A percentile compares a stretch with the other conserved stretches of the same genome.
Conservation (phyloP, 2,888 invertebrate genomes). For the Platycnemis pennipes region DNA sequence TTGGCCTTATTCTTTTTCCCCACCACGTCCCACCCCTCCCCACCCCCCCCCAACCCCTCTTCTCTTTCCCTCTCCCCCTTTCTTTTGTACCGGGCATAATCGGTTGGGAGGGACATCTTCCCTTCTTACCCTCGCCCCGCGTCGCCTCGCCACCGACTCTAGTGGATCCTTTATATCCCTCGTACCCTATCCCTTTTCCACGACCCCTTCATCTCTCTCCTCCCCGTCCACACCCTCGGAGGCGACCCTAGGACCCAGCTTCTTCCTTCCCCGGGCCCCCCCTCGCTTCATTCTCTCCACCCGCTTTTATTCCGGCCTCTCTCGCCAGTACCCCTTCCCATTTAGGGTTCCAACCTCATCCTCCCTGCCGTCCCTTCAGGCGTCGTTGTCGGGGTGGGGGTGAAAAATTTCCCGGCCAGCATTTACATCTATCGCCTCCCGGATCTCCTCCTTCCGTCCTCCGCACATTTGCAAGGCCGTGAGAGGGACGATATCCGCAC, state of each 20-base stretch:
- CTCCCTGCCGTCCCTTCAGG: too few relatives aligned
- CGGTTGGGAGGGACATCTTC: conserved; percentile 50
- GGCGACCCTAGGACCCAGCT: not conserved
- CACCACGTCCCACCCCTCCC: not conserved
- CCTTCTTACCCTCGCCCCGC: not conserved
- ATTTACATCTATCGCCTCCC: not conserved
- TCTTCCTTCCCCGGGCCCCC: not conserved
- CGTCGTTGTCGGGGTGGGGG: too few relatives aligned
- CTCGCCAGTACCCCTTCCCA: not conserved
- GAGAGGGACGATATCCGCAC: not conserved
- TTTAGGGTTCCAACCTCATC: too few relatives aligned
- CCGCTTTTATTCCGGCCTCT: not conserved
- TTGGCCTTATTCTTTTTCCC: conserved; percentile 59
- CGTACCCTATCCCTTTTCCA: conserved; percentile 16
- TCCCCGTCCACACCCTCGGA: not conserved
- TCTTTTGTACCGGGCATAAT: conserved; percentile 58
- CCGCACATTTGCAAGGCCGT: not conserved
- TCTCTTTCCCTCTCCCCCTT: not conserved
- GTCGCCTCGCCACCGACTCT: not conserved
- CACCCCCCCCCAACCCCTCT: not conserved
- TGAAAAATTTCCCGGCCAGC: not conserved
- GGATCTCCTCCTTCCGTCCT: not conserved
- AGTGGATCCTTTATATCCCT: conserved; percentile 30
- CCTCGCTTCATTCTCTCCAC: not conserved
- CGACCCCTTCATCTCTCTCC: not conserved